Conservation (phyloP, 2,888 invertebrate genomes). For the Troides helena region DNA sequence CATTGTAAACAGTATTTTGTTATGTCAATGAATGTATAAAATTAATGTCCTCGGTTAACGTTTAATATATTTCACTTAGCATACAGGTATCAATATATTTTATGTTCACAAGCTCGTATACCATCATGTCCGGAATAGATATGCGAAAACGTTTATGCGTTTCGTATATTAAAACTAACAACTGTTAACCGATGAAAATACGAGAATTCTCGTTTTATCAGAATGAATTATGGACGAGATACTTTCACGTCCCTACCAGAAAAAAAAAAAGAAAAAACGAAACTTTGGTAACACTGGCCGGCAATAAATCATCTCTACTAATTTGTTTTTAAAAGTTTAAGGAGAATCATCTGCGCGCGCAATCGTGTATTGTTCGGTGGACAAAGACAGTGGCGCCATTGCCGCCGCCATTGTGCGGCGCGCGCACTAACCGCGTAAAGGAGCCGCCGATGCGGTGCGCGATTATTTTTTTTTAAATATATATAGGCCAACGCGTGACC, state of each 20-base stretch:
- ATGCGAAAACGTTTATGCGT: background rate
- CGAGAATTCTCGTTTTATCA: too few species aligned
- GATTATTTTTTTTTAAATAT: too few species aligned
- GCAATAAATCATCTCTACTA: constrained; percentile 78
- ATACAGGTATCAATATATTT: background rate
- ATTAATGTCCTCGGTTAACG: too few species aligned
- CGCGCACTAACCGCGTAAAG: constrained; percentile 39
- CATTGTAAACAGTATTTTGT: too few species aligned
- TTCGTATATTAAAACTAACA: background rate
- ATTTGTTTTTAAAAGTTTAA: constrained; percentile 79
- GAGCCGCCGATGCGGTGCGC: constrained; percentile 54
- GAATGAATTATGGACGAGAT: background rate
- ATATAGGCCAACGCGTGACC: too few species aligned
- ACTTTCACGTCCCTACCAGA: constrained; percentile 28
- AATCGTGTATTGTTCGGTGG: constrained; percentile 69
- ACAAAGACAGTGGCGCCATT: constrained; percentile 55
- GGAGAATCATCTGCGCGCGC: constrained; percentile 69
- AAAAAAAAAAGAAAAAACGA: constrained; percentile 27
- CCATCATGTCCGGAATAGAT: background rate
- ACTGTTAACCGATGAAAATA: too few species aligned
- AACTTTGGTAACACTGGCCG: constrained; percentile 61
- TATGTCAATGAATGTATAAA: too few species aligned
- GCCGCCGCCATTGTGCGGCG: constrained; percentile 53
- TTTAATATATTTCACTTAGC: too few species aligned
- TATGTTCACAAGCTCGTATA: background rate